Percentiles rank a stretch among this genome's conserved stretches.
These are phyloP conservation scores for Macroramphosus scolopax DNA, from an alignment of 2,797 vertebrate genomes.

Conservation along the genomic window DNA sequence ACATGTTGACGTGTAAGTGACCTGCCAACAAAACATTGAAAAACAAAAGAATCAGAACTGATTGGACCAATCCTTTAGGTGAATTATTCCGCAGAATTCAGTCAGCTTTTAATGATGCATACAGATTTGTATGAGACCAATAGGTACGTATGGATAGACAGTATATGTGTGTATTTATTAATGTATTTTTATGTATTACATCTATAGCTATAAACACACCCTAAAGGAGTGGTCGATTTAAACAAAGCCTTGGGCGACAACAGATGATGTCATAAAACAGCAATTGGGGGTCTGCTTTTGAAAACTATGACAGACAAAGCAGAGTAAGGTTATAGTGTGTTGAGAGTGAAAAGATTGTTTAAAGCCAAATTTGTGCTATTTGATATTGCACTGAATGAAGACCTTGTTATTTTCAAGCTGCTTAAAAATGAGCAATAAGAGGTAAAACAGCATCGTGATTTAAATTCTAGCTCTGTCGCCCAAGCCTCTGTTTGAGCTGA, in stretches of 20 bases:
- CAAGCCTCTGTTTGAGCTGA: constrained; percentile 95
- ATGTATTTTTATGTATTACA: no score
- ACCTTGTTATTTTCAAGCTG: not conserved
- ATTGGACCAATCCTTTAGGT: constrained; percentile 96
- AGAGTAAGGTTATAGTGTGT: no score
- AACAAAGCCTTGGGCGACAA: constrained; percentile 96
- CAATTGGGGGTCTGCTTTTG: constrained; percentile 21
- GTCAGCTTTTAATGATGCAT: not conserved
- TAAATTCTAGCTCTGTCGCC: constrained; percentile 77
- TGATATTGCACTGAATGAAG: constrained; percentile 20
- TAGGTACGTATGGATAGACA: no score
- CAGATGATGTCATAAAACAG: constrained; percentile 68
- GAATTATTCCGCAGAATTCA: constrained; percentile 60
- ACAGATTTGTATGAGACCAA: no score
- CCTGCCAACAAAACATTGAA: constrained; percentile 83
- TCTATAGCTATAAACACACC: constrained; percentile 71
- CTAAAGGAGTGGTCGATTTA: constrained; percentile 95
- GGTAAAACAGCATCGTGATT: constrained; percentile 46
- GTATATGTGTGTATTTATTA: no score
- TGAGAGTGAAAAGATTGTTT: constrained; percentile 18
- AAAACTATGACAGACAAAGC: constrained; percentile 8
- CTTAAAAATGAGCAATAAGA: constrained; percentile 9
- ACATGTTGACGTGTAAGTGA: constrained; percentile 92
- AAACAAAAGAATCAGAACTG: constrained; percentile 73
- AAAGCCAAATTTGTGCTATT: constrained; percentile 8